Conservation (phyloP, 2,797 vertebrate species). For the Oryzias sinensis region DNA sequence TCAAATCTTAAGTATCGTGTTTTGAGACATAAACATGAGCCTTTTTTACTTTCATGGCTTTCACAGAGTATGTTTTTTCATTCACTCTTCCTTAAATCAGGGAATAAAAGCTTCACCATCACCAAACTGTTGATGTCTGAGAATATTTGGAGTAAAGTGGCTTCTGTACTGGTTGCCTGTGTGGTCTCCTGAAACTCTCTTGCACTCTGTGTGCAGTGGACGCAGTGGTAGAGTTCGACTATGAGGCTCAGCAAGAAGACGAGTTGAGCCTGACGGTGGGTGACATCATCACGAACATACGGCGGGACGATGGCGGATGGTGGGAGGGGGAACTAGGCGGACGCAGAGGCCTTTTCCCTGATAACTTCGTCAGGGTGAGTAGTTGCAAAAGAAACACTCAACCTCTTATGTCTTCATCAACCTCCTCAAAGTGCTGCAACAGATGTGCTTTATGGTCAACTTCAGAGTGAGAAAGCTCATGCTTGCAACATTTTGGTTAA, state of each 20-base stretch:
- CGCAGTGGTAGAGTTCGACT: conserved; percentile 98
- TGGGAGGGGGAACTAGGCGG: conserved; percentile 98
- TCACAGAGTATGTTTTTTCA: neutral
- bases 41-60: neutral
- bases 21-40: no score
- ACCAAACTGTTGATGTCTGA: rapidly evolving
- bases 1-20: no score
- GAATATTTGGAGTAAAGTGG: neutral
- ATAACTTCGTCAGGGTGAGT: conserved; percentile 99
- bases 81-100: neutral
- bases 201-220: conserved; percentile 80
- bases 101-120: neutral
- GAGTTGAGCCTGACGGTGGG: conserved; percentile 97
- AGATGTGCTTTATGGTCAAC: no score
- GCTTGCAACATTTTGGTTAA: no score
- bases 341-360: conserved; percentile 96
- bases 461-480: no score
- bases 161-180: neutral
- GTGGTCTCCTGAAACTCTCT: neutral
- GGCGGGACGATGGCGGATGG: conserved; percentile 96
- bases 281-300: conserved; percentile 96
- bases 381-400: conserved; percentile 18
- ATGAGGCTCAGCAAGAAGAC: conserved; percentile 97
- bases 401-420: no score
- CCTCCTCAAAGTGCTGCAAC: no score